These are phyloP conservation scores for Semaprochilodus insignis DNA, from an alignment of 2,797 vertebrate genomes.

Conservation along the genomic window DNA sequence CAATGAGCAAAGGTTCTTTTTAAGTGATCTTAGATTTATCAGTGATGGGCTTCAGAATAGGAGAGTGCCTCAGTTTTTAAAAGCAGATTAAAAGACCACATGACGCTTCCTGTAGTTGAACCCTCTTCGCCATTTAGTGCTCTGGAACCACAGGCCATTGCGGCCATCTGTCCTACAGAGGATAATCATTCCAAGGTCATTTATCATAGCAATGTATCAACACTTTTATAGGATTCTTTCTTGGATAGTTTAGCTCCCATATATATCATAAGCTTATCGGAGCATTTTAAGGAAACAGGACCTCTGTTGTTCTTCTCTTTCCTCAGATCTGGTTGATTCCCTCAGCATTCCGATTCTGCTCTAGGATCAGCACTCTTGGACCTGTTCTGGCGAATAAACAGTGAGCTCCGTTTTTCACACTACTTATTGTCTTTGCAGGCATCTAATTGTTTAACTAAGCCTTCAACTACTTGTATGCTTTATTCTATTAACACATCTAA, in stretches of 20 bases:
- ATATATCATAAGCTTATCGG: slow-evolving; percentile 37
- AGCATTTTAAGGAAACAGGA: slow-evolving; percentile 34
- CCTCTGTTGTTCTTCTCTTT: slow-evolving; percentile 61
- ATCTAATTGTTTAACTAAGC: slow-evolving; percentile 14
- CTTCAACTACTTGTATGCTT: background rate
- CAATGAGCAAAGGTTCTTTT: slow-evolving; percentile 63
- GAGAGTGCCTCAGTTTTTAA: slow-evolving; percentile 51
- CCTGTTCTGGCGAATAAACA: slow-evolving; percentile 26
- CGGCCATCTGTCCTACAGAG: slow-evolving; percentile 44
- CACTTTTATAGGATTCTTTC: slow-evolving; percentile 37
- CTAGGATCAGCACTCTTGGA: slow-evolving; percentile 52
- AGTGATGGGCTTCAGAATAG: slow-evolving; percentile 53
- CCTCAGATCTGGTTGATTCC: slow-evolving; percentile 75
- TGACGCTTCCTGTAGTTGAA: slow-evolving; percentile 57
- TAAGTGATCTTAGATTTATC: slow-evolving; percentile 59
- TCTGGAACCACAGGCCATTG: slow-evolving; percentile 33
- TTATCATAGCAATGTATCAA: slow-evolving; percentile 38
- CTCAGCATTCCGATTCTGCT: slow-evolving; percentile 72
- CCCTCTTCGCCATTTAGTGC: slow-evolving; percentile 16
- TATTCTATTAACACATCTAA: background rate
- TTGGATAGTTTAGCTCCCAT: slow-evolving; percentile 19
- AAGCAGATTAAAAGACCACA: slow-evolving; percentile 61
- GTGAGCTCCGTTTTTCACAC: slow-evolving; percentile 8
- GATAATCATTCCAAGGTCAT: slow-evolving; percentile 46
- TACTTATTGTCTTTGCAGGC: slow-evolving; percentile 12